Evolutionary conservation across 2,113 vertebrate genomes (phyloP), one percentile per base, ranked within the genome.

Genomic region (Brienomyrus longianalis): DNA sequence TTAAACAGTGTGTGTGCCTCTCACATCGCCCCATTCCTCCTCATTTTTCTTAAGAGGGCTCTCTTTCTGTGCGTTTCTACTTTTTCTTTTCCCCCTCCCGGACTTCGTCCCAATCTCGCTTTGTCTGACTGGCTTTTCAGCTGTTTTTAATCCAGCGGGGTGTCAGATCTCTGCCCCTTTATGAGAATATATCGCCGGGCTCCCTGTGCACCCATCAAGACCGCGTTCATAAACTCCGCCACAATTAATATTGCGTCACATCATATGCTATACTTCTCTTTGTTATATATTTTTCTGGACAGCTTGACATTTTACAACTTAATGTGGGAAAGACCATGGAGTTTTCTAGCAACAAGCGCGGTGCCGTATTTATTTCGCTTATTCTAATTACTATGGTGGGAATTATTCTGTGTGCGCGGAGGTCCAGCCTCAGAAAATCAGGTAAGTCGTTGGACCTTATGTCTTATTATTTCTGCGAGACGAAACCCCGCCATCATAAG

Each of bases 361-460:
- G 89, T 92, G 91, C 96, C 51, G 90, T 92, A 52, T 92, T 94
- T 90, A 87, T 96, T 88, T 93, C 96, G 90, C 90, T 97, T 88
- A 94, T 97, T 3, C 92, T 96, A 91, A 89, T 93, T 91, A 95
- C 93, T 93, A 92, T 94, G 91, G 83, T 94, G 86, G 92, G 91
- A 27, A 93, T 93, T 59, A 90, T 94, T 23, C 85, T 93, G 0
- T 90, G 90, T 17, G 92, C 92, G 86, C 95, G 95, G 88, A 95
- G 94, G 92, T 93, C 95, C 62, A 94, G 94, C 87, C 93, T 92
- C 54, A 94, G 96, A 88, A 97, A 96, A 93, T 94, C 96, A 94
- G 98, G 98, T 99, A 95, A 96, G 95, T 94, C 89, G 2, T 17
- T 54, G 27, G 74, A 17, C 59, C 31, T 83, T 9, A 21, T 85